phyloP scores from a whole-genome alignment of 2,888 invertebrate genomes.

The Dryobotodes eremita region DNA sequence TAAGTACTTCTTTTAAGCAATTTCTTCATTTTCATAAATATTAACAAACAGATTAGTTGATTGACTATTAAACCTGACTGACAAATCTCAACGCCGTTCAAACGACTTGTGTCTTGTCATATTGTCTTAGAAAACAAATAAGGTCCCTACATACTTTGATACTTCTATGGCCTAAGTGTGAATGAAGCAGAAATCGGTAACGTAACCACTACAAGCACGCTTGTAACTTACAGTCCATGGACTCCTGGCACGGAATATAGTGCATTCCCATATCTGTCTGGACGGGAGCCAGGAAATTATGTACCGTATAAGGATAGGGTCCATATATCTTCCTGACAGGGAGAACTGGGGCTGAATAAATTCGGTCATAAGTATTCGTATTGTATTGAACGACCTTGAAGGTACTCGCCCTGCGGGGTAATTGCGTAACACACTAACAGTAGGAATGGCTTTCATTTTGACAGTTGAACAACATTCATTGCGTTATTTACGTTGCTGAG shows the following conservation, averaged over 20 bases:
- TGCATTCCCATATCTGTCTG: slow-evolving; percentile 44
- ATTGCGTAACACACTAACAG: too few relatives aligned
- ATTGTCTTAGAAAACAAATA: too few relatives aligned
- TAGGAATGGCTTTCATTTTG: too few relatives aligned
- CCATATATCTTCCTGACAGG: slow-evolving; percentile 28
- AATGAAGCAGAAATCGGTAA: neutral
- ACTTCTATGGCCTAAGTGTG: neutral
- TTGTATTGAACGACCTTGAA: neutral
- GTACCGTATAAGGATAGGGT: slow-evolving; percentile 33
- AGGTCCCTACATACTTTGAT: too few relatives aligned
- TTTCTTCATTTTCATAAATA: too few relatives aligned
- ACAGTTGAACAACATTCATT: too few relatives aligned
- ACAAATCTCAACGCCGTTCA: too few relatives aligned
- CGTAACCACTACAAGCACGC: neutral
- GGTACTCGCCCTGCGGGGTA: neutral
- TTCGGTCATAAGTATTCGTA: neutral
- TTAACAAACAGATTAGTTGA: too few relatives aligned
- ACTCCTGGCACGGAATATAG: slow-evolving; percentile 42
- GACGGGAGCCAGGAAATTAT: slow-evolving; percentile 50
- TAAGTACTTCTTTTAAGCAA: slow-evolving; percentile 88
- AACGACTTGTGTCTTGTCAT: too few relatives aligned
- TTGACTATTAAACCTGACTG: neutral
- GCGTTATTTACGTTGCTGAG: too few relatives aligned
- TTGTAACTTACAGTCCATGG: slow-evolving; percentile 9
- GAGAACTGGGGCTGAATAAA: slow-evolving; percentile 33